These are phyloP conservation scores for Hyposoter didymator DNA, from an alignment of 2,888 invertebrate species.

Conservation along the genomic window DNA sequence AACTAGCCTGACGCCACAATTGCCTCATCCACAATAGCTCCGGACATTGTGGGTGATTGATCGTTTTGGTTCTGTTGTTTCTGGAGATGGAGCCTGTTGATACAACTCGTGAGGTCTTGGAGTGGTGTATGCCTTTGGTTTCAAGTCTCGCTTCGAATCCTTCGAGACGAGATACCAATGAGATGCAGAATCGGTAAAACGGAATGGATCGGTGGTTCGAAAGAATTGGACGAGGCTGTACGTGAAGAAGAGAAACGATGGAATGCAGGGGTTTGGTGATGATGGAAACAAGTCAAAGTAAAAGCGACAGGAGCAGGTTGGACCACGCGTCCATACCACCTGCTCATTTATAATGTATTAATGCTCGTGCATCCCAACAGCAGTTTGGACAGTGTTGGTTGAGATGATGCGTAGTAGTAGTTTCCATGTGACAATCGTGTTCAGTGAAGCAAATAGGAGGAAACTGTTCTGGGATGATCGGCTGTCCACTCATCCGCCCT, in stretches of 20 bases:
- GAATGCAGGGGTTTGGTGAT: constrained; percentile 13
- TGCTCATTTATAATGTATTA: constrained; percentile 37
- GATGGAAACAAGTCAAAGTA: constrained; percentile 48
- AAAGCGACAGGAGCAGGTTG: constrained; percentile 29
- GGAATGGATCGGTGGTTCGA: neutral
- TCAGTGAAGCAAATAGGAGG: constrained; percentile 42
- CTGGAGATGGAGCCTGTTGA: constrained; percentile 80
- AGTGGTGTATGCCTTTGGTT: neutral
- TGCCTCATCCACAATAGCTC: neutral
- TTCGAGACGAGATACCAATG: constrained; percentile 64
- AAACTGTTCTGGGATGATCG: constrained; percentile 50
- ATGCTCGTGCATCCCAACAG: constrained; percentile 8
- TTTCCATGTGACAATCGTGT: constrained; percentile 59
- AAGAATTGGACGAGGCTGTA: neutral
- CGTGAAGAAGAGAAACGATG: constrained; percentile 12
- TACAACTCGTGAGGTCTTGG: constrained; percentile 67
- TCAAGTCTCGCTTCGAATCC: neutral
- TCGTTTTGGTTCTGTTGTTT: constrained; percentile 72
- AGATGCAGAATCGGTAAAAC: constrained; percentile 53
- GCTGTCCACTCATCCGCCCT: constrained; percentile 37
- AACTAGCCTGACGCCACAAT: constrained; percentile 37
- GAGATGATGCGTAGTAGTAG: constrained; percentile 26
- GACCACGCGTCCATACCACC: constrained; percentile 3
- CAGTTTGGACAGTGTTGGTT: constrained; percentile 15
- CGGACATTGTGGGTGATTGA: constrained; percentile 76